Conservation (phyloP, 2,113 vertebrate genomes). For the Caretta caretta region DNA sequence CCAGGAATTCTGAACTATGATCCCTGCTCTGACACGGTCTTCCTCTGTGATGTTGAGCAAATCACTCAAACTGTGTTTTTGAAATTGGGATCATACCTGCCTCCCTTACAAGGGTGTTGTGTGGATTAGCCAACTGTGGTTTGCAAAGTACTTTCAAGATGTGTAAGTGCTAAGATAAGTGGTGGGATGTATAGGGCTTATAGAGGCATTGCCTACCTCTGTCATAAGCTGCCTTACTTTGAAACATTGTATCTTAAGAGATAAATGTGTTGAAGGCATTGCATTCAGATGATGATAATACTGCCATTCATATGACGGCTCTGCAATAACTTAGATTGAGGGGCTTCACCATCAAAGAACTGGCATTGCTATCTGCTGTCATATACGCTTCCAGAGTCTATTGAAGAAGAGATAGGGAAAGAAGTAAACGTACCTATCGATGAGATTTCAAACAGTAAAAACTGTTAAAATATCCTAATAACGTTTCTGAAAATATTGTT, state of each 20-base stretch:
- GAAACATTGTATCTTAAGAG: conserved; percentile 16
- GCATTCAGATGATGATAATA: background rate
- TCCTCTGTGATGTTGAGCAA: background rate
- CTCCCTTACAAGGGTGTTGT: background rate
- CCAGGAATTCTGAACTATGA: background rate
- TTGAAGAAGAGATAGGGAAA: background rate
- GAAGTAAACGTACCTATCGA: no score
- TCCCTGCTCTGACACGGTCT: background rate
- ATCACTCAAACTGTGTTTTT: background rate
- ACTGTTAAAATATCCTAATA: background rate
- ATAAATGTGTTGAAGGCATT: conserved; percentile 8
- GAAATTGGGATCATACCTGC: background rate
- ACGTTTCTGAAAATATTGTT: background rate
- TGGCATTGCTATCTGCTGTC: background rate
- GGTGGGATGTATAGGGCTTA: background rate
- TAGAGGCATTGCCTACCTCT: background rate
- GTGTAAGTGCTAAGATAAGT: background rate
- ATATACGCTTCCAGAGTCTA: background rate
- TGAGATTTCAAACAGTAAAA: no score
- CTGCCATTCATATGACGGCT: accelerated
- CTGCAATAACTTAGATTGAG: background rate
- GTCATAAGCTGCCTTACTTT: background rate
- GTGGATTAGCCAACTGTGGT: background rate
- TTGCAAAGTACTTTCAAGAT: background rate
- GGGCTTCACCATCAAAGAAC: background rate